Base-by-base conservation (phyloP, 2,113 vertebrate genomes). In the Aspiorhynchus laticeps region DNA sequence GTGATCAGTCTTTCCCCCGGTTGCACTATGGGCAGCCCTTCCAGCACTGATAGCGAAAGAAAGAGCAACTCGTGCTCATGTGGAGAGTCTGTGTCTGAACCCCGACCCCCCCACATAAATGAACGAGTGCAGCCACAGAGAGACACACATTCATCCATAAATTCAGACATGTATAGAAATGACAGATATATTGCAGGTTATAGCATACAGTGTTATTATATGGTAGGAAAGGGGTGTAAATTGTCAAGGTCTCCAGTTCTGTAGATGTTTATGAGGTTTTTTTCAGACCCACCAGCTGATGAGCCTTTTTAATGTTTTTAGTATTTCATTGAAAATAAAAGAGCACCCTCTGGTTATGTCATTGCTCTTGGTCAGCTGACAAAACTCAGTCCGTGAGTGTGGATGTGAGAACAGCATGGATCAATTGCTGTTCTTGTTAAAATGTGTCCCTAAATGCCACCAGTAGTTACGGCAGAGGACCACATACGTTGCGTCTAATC, bases 401-500 rank as follows among this genome's bases (percentile, higher is more conserved):
- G 91, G 90, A 92, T 93, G 93, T 90, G 91, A 92, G 92, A 94
- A 94, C 93, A 93, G 87, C 87, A 36, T 80, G 21, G 88, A 93
- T 93, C 91, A 89, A 90, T 93, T 92, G 85, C 85, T 81, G 74
- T 89, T 91, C 88, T 90, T 84, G 67, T 93, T 90, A 91, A 90
- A 89, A 91, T 74, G 90, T 91, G 92, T 93, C 91, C 91, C 92
- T 86, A 90, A 94, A 94, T 87, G 88, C 88, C 92, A 90, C 90
- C 88, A 89, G 89, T 90, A 87, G 83, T 91, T 88, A 90, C 31
- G 88, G 83, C 87, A 81, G 85, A 51, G 83, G 94, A 95, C 95
- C 94, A 94, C 95, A 95, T 94, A 92, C 93, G 92, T 94, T 56
- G 94, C 89, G 48, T 88, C 90, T 94, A 94, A 95, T 95, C 93